Evolutionary conservation across 2,888 invertebrate genomes (phyloP).

Genomic region (Ernsta delagoae): DNA sequence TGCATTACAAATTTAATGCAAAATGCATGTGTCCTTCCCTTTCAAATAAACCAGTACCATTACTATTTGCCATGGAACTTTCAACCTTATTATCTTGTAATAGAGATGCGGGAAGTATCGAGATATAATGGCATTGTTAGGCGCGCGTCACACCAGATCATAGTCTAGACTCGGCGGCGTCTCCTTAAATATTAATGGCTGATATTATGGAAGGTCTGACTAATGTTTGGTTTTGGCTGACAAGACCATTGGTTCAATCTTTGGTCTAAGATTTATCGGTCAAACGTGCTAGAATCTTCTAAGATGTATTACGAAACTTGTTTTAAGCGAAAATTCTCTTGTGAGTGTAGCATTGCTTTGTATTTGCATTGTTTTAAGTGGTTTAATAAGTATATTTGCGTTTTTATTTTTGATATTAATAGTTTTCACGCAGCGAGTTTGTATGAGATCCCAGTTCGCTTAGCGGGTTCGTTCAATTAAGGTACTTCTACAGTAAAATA

Average conservation of each 20-base stretch:
- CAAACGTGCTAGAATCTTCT: conserved; percentile 11
- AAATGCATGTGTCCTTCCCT: conserved; percentile 37
- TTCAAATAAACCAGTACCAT: not conserved
- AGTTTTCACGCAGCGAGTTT: too few relatives aligned
- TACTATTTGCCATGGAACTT: not conserved
- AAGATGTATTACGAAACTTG: not conserved
- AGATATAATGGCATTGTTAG: conserved; percentile 19
- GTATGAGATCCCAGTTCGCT: too few relatives aligned
- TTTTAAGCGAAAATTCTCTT: too few relatives aligned
- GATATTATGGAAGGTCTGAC: conserved; percentile 30
- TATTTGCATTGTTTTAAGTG: too few relatives aligned
- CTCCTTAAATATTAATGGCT: conserved; percentile 39
- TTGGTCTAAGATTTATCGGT: conserved; percentile 26
- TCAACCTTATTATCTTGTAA: conserved; percentile 2
- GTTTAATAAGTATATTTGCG: too few relatives aligned
- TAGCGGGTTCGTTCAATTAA: too few relatives aligned
- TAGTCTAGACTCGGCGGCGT: conserved; percentile 41
- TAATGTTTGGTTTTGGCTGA: conserved; percentile 34
- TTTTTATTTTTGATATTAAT: too few relatives aligned
- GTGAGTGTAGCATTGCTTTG: too few relatives aligned
- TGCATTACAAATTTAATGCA: conserved; percentile 36
- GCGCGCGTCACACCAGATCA: conserved; percentile 30
- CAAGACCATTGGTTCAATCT: conserved; percentile 15
- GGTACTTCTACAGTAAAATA: too few relatives aligned
- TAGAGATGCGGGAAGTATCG: not conserved